Evolutionary conservation across 2,797 vertebrate genomes (phyloP).

Genomic region (Sandelia bainsii): DNA sequence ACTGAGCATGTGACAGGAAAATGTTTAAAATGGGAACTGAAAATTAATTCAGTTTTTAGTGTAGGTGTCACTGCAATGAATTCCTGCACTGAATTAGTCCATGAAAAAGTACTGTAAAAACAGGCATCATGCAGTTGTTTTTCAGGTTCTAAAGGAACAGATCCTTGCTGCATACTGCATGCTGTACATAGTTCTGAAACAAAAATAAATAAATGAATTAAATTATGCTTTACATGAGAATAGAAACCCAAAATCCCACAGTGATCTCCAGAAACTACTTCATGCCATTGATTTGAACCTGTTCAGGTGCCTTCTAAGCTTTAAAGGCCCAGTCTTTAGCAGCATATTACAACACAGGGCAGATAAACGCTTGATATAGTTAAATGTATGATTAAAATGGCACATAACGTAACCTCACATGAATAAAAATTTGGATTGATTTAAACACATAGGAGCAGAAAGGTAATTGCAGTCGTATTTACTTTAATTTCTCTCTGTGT

Average conservation of each 20-base stretch:
- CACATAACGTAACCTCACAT: background rate
- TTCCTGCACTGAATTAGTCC: too few species aligned
- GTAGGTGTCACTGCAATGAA: too few species aligned
- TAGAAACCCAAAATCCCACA: too few species aligned
- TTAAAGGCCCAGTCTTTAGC: background rate
- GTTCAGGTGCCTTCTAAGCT: background rate
- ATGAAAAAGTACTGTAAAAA: too few species aligned
- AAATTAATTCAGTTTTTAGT: background rate
- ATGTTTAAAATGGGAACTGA: background rate
- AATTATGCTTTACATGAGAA: too few species aligned
- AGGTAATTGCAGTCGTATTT: background rate
- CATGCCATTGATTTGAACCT: background rate
- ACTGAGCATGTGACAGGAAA: background rate
- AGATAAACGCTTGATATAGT: background rate
- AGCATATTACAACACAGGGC: too few species aligned
- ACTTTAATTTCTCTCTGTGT: constrained; percentile 6
- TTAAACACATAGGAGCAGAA: background rate
- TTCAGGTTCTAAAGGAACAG: background rate
- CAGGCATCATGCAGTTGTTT: too few species aligned
- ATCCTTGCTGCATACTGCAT: too few species aligned
- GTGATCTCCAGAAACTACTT: background rate
- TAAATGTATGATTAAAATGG: background rate
- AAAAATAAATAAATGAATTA: too few species aligned
- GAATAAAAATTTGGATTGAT: background rate
- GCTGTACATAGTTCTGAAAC: too few species aligned